Conservation (phyloP, 2,888 invertebrate genomes). For the Bellardia bayeri region DNA sequence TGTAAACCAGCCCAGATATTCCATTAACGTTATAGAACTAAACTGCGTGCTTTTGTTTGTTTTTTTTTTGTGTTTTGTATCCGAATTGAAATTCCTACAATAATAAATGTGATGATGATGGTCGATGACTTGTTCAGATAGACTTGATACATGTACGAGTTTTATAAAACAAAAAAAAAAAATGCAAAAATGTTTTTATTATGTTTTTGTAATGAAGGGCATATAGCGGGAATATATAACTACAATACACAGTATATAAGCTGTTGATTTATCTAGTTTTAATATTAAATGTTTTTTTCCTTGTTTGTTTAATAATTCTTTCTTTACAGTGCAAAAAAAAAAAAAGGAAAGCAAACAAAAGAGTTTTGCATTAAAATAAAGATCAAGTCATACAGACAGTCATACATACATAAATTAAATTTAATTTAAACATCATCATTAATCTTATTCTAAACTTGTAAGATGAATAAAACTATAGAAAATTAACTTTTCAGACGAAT, state of each 20-base stretch:
- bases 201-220: conserved; percentile 64
- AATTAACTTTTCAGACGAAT: conserved; percentile 32
- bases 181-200: conserved; percentile 6
- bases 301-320: conserved; percentile 4
- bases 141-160: conserved; percentile 17
- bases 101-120: conserved; percentile 56
- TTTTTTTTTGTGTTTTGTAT: neutral
- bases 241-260: conserved; percentile 6
- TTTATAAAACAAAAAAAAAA: conserved; percentile 31
- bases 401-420: conserved; percentile 1
- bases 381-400: conserved; percentile 40
- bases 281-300: conserved; percentile 23
- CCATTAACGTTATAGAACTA: conserved; percentile 56
- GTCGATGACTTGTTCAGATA: conserved; percentile 68
- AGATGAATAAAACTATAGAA: conserved; percentile 44
- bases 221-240: conserved; percentile 56
- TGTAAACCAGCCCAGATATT: conserved; percentile 62
- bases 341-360: conserved; percentile 51
- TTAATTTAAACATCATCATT: conserved; percentile 53
- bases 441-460: conserved; percentile 55
- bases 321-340: conserved; percentile 55
- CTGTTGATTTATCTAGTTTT: conserved; percentile 65
- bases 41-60: conserved; percentile 45
- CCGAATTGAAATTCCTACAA: conserved; percentile 53
- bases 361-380: conserved; percentile 48